Evolutionary conservation across 2,113 vertebrate species (phyloP).

Genomic region (Mixornis gularis): DNA sequence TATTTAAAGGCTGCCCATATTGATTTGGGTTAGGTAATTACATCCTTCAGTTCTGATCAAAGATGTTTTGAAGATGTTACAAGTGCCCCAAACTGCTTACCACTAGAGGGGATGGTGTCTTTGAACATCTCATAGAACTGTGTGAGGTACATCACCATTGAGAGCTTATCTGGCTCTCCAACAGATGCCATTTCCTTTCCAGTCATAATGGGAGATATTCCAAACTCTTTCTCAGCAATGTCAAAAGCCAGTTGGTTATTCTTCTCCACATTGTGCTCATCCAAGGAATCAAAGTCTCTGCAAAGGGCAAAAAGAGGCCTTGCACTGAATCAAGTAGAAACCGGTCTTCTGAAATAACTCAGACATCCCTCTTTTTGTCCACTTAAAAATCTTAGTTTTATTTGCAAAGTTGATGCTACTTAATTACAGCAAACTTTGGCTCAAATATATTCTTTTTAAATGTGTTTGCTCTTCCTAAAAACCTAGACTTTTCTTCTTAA

Average conservation of each 20-base stretch:
- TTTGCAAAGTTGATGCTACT: not conserved
- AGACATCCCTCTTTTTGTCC: not conserved
- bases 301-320: conserved; percentile 13
- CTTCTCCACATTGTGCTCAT: conserved; percentile 86
- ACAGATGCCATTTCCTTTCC: conserved; percentile 97
- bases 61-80: not conserved
- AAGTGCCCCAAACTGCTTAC: conserved; percentile 65
- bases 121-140: conserved; percentile 99
- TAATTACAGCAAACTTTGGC: not conserved
- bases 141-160: conserved; percentile 99
- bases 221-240: conserved; percentile 90
- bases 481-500: not conserved
- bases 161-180: conserved; percentile 93
- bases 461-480: not conserved
- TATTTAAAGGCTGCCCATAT: not conserved
- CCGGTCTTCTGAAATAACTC: not conserved
- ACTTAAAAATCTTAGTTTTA: not conserved
- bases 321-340: not conserved
- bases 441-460: rapidly evolving
- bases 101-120: conserved; percentile 87
- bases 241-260: conserved; percentile 96
- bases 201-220: conserved; percentile 97
- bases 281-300: conserved; percentile 92
- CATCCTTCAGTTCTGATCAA: not conserved
- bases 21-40: not conserved